Base-by-base conservation (phyloP, 2,797 vertebrate genomes). In the Hippopotamyrus pictus region DNA sequence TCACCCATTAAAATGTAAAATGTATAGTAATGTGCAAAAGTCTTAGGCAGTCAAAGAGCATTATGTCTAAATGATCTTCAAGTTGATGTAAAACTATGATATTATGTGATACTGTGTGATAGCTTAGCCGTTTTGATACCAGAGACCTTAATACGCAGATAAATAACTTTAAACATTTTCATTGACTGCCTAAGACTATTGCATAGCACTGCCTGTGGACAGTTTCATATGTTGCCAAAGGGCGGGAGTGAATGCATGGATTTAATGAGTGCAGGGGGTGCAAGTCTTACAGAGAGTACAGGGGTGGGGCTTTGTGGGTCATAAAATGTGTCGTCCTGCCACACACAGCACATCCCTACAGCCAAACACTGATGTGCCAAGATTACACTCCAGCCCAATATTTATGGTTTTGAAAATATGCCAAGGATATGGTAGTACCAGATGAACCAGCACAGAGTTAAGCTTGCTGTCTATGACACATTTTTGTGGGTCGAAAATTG, bases 391-490 rank as follows among this genome's bases (percentile, higher is more conserved):
- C 17, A 37, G 22, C 51, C 5, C 14, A 59, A 37, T 51, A n/a
- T 59, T 51, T 41, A 57, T 41, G 53, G 5, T 29, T 44, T 57
- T 29, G 33, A 19, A 88, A 69, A 11, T 11, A 50, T 5, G 51
- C 57, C 57, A 12, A 46, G 33, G 11, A 65, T 19, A 17, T 69
- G 41, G 57, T 59, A 4, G 51, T 9, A 44, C 17, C 85, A 86
- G 22, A 86, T 25, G 85, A 44, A 86, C 62, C 33, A 84, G 59
- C 89, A 90, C 90, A 85, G 90, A 89, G 89, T 53, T 62, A 90
- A 69, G 87, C 86, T 86, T 87, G 90, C 88, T 69, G 54, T 86
- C 22, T 79, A 29, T 79, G 29, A 50, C 29, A 88, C 53, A 33
- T 88, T 46, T 85, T 84, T 85, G 29, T 83, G 33, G 59, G 22